Percentiles rank a stretch among this genome's conserved stretches.
phyloP scores from a whole-genome alignment of 2,113 vertebrate species.

The Salvator merianae region DNA sequence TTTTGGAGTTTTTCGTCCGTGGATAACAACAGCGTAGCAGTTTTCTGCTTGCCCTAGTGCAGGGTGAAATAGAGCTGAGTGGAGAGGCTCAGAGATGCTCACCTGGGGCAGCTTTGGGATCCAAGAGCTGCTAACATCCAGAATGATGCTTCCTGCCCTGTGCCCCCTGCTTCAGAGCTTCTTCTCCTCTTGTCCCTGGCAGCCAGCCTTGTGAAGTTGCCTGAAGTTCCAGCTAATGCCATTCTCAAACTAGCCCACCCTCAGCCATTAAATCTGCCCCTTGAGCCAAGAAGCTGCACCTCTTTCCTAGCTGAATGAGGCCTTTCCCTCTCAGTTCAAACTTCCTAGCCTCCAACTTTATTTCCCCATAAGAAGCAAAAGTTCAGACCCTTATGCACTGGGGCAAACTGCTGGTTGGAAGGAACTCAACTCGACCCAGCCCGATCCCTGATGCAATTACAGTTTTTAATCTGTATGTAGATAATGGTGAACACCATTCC shows the following conservation, averaged over 20 bases:
- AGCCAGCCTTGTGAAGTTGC: background rate
- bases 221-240: background rate
- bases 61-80: no score
- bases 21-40: no score
- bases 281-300: accelerated
- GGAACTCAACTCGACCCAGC: conserved; percentile 85
- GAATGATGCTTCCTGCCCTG: background rate
- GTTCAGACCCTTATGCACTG: conserved; percentile 77
- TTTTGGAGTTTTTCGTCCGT: no score
- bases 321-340: conserved; percentile 72
- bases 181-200: background rate
- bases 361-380: conserved; percentile 92
- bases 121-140: no score
- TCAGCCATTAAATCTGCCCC: background rate
- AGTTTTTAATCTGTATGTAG: conserved; percentile 99
- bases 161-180: background rate
- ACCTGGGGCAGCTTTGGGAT: no score
- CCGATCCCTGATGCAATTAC: conserved; percentile 92
- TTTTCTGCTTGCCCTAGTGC: background rate
- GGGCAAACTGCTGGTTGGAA: conserved; percentile 77
- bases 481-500: conserved; percentile 89
- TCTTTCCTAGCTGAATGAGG: conserved; percentile 49
- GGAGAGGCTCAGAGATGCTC: background rate
- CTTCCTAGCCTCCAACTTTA: conserved; percentile 81
- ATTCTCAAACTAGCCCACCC: background rate